Base-by-base conservation (phyloP, 2,113 vertebrate genomes). In the Raja brachyura region DNA sequence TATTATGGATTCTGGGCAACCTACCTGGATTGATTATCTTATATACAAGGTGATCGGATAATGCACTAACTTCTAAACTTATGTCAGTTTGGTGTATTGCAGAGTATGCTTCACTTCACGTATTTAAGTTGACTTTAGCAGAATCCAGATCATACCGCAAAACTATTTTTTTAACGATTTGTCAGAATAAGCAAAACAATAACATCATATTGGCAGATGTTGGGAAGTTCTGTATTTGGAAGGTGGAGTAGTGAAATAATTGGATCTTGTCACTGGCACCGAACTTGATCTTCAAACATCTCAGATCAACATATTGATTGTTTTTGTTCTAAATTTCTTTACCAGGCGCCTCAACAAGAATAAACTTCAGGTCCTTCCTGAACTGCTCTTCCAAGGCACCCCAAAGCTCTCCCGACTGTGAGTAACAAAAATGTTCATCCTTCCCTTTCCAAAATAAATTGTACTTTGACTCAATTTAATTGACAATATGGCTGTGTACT, bases 311-410 rank as follows among this genome's bases (percentile, higher is more conserved):
- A 9, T 22, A 18, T 92, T 92, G 66, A 92, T 92, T 54, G 33
- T 16, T 13, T 92, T 92, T 39, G 22, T 92, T 92, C 68, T 73
- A 14, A 10, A 14, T 73, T 94, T 74, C 95, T 93, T 93, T 93
- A 95, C 78, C 94, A 99, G 99, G 94, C 98, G 98, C 48, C 96
- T 99, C 95, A 99, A 99, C 97, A 97, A 98, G 96, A 99, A 99
- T 96, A 98, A 98, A 94, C 96, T 99, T 93, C 98, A 98, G 96
- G 96, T 99, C 93, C 98, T 99, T 93, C 98, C 99, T 0, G 99
- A 99, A 95, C 95, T 99, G 94, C 98, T 99, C 95, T 99, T 99
- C 95, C 99, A 99, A 97, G 98, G 97, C 95, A 99, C 97, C 0
- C 97, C 97, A 95, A 99, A 99, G 96, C 97, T 99, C 94, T 98